Percentiles rank a stretch among this genome's conserved stretches.
Evolutionary conservation across 2,113 vertebrate genomes (phyloP).

Genomic region (Origma solitaria): DNA sequence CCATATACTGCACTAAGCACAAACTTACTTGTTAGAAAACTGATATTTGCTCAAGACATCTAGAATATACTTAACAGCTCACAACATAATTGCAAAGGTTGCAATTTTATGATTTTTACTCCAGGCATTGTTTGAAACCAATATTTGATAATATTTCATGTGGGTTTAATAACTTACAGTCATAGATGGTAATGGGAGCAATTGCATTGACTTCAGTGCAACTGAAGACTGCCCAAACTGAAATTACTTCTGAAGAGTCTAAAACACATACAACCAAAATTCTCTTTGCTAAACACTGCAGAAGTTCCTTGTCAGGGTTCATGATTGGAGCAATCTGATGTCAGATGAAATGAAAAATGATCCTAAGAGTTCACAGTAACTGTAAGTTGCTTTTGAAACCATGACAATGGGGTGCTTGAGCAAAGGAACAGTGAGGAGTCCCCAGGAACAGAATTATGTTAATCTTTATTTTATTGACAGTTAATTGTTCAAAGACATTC

Average conservation of each 20-base stretch:
- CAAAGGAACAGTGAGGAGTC: neutral
- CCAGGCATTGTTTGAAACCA: neutral
- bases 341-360: neutral
- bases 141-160: neutral
- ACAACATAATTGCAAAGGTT: neutral
- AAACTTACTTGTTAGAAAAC: neutral
- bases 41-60: neutral
- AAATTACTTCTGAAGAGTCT: neutral
- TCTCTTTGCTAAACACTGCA: neutral
- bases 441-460: neutral
- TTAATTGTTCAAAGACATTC: neutral
- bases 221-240: neutral
- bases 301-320: neutral
- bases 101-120: neutral
- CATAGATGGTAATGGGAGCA: neutral
- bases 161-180: neutral
- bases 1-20: neutral
- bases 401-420: too few relatives aligned
- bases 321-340: neutral
- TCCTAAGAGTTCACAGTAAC: neutral
- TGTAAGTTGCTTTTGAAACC: neutral
- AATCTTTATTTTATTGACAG: neutral
- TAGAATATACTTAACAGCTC: neutral
- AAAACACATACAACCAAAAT: neutral
- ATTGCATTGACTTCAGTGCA: neutral